A percentile compares a stretch with the other conserved stretches of the same genome.
Conservation (phyloP, 2,113 vertebrate genomes). For the Motacilla tschutschensis region DNA sequence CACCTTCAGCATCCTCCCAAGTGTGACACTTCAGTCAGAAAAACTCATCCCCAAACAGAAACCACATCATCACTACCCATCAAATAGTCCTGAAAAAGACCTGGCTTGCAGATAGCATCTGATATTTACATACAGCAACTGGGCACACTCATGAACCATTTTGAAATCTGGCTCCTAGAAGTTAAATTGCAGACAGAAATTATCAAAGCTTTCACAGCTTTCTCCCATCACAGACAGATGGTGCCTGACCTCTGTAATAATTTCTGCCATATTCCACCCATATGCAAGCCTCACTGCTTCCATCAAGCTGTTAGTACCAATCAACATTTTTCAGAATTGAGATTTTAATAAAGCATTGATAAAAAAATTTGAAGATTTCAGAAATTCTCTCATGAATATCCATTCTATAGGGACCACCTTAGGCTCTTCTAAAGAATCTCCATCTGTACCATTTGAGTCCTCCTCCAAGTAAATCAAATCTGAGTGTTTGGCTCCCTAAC, state of each 20-base stretch:
- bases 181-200: conserved; percentile 26
- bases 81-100: conserved; percentile 8
- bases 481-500: not conserved
- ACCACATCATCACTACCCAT: not conserved
- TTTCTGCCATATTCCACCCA: conserved; percentile 26
- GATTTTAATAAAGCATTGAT: conserved; percentile 25
- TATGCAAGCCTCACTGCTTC: conserved; percentile 39
- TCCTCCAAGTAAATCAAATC: not conserved
- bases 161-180: conserved; percentile 32
- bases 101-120: not conserved
- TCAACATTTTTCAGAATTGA: conserved; percentile 15
- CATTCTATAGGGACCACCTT: not conserved
- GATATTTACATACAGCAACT: not conserved
- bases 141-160: not conserved
- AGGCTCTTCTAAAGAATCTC: conserved; percentile 8
- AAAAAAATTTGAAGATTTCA: conserved; percentile 19
- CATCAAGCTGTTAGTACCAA: conserved; percentile 31
- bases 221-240: conserved; percentile 12
- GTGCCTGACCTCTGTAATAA: conserved; percentile 40
- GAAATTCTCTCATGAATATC: not conserved
- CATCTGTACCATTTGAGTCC: conserved; percentile 9
- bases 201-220: conserved; percentile 30
- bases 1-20: not conserved
- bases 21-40: not conserved
- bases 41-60: not conserved